Base-by-base conservation (phyloP, 2,888 invertebrate genomes). In the Eristalinus aeneus region DNA sequence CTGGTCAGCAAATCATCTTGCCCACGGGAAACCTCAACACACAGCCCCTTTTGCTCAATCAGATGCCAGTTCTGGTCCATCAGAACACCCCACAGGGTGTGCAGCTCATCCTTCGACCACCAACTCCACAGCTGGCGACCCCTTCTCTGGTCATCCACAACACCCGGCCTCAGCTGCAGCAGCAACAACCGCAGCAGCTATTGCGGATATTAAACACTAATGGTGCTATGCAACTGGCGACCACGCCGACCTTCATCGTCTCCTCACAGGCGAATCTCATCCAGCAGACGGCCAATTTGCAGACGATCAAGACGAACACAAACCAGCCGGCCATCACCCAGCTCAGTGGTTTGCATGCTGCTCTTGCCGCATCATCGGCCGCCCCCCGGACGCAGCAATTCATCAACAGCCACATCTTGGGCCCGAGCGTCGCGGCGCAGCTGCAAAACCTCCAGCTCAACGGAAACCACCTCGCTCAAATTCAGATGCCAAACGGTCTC, bases 91-190 rank as follows among this genome's bases (percentile, higher is more conserved):
- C 95, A 67, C 95, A 95, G 89, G 95, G 95, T 63, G 95, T 96
- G 74, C 96, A 96, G 90, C 94, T 96, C 88, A 95, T 96, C 88
- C 92, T 96, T 88, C 93, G 96, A 89, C 95, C 95, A 77, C 95
- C 95, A 76, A 93, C 95, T 76, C 93, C 93, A 8, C 94, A 94
- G 90, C 88, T 94, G 78, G 93, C 92, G 23, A 91, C 92, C 8
- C 93, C 93, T 0, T 92, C 93, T 56, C 88, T 93, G 81, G 92
- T 93, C 16, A 93, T 93, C 63, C 93, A 93, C 72, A 93, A 93
- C 77, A 80, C 90, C n/a, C 90, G 93, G 20, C 91, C 91, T 4
- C 90, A 91, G 11, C 90, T 92, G 68, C 89, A 92, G 69, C 91
- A 90, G 60, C 91, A 90, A 16, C 92, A 92, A 64, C 93, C 93